Conservation (phyloP, 2,797 vertebrate species). For the Morelia viridis region DNA sequence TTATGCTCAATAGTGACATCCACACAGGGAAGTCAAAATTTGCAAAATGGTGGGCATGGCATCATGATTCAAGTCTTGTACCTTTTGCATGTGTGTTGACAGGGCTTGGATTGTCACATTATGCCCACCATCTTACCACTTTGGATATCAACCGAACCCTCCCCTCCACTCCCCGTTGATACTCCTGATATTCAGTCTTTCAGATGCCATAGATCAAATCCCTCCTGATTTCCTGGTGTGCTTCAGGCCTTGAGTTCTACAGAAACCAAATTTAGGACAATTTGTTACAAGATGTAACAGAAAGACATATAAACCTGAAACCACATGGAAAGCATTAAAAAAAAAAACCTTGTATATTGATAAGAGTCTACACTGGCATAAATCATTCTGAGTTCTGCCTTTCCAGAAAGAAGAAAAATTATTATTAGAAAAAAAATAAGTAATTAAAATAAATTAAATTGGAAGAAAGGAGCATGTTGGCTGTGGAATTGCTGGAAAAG, state of each 20-base stretch:
- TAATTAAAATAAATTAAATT: too few relatives aligned
- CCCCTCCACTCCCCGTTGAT: neutral
- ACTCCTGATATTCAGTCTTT: neutral
- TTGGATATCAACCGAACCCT: neutral
- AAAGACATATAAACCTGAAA: neutral
- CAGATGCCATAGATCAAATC: constrained; percentile 14
- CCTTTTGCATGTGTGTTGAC: neutral
- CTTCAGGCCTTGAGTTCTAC: neutral
- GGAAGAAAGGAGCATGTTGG: neutral
- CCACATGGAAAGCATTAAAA: neutral
- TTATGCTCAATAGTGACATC: neutral
- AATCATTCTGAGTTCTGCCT: neutral
- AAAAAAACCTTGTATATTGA: neutral
- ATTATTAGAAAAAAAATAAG: neutral
- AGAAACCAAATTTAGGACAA: constrained; percentile 17
- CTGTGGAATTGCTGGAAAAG: neutral
- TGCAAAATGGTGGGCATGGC: neutral
- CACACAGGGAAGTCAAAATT: neutral
- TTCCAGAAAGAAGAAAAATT: neutral
- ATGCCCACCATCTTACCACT: neutral
- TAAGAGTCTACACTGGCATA: neutral
- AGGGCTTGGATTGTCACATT: neutral
- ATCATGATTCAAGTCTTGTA: neutral
- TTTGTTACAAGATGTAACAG: constrained; percentile 11
- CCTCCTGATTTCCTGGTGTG: neutral